Evolutionary conservation across 2,797 vertebrate genomes (phyloP).

Genomic region (Cephalopachus bancanus): DNA sequence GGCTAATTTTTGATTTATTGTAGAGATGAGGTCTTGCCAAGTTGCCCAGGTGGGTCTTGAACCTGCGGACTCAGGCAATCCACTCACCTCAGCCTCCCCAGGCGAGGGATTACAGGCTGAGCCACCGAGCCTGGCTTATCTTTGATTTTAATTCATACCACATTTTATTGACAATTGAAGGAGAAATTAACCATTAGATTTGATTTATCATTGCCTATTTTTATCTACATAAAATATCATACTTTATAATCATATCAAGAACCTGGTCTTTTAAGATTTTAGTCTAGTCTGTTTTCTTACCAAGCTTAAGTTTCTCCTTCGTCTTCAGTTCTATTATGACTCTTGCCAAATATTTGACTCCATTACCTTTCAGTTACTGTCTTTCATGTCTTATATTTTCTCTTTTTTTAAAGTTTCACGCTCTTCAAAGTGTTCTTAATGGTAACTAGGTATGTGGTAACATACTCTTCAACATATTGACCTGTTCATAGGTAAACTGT

Average conservation of each 20-base stretch:
- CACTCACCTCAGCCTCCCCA: no score
- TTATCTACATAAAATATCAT: conserved; percentile 25
- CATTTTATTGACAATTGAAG: conserved; percentile 18
- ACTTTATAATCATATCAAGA: conserved; percentile 34
- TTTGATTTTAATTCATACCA: conserved; percentile 23
- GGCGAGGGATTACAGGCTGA: no score
- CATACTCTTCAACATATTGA: neutral
- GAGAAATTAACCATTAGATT: conserved; percentile 22
- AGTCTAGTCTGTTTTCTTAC: conserved; percentile 46
- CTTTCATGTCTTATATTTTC: neutral
- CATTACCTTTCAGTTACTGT: neutral
- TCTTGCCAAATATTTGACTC: neutral
- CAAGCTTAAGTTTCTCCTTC: neutral
- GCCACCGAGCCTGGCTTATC: neutral
- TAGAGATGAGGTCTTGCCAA: no score
- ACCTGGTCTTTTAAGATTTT: conserved; percentile 30
- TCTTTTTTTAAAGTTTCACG: conserved; percentile 21
- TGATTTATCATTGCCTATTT: neutral
- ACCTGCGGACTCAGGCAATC: no score
- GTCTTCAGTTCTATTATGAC: neutral
- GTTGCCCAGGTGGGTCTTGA: no score
- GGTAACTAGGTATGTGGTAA: neutral
- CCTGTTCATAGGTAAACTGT: neutral
- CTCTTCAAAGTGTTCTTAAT: conserved; percentile 2
- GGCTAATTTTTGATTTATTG: no score